Conservation (phyloP, 2,888 invertebrate species). For the Nineta flava region DNA sequence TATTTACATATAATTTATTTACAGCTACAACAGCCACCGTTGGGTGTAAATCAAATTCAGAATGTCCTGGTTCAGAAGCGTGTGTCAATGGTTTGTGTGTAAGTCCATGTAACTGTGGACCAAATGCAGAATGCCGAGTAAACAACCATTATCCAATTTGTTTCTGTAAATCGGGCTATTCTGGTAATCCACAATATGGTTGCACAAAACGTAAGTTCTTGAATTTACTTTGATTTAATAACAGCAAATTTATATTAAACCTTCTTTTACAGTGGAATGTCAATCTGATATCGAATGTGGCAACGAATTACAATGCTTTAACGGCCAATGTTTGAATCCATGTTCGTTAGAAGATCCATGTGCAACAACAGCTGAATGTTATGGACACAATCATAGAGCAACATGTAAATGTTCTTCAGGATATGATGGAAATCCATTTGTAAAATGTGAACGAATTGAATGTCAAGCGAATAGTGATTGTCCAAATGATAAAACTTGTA, state of each 20-base stretch:
- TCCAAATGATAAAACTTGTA: slow-evolving; percentile 56
- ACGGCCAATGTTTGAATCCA: slow-evolving; percentile 66
- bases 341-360: slow-evolving; percentile 68
- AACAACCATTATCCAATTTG: slow-evolving; percentile 75
- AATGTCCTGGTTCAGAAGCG: slow-evolving; percentile 67
- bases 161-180: slow-evolving; percentile 63
- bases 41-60: slow-evolving; percentile 63
- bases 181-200: slow-evolving; percentile 70
- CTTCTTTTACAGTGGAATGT: slow-evolving; percentile 51
- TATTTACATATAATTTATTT: slow-evolving; percentile 13
- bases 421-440: slow-evolving; percentile 64
- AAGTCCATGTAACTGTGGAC: slow-evolving; percentile 73
- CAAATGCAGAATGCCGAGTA: slow-evolving; percentile 67
- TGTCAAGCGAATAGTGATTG: slow-evolving; percentile 69
- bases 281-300: slow-evolving; percentile 67
- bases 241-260: no score
- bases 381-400: slow-evolving; percentile 61
- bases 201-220: slow-evolving; percentile 49
- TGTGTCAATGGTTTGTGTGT: slow-evolving; percentile 68
- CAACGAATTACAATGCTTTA: slow-evolving; percentile 66
- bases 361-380: slow-evolving; percentile 71
- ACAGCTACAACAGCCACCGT: slow-evolving; percentile 43
- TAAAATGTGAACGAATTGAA: slow-evolving; percentile 59
- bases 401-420: slow-evolving; percentile 66
- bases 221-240: slow-evolving; percentile 1